Evolutionary conservation across 2,113 vertebrate genomes (phyloP), one percentile per base, ranked within the genome.

Genomic region (Nannobrachium achirus): DNA sequence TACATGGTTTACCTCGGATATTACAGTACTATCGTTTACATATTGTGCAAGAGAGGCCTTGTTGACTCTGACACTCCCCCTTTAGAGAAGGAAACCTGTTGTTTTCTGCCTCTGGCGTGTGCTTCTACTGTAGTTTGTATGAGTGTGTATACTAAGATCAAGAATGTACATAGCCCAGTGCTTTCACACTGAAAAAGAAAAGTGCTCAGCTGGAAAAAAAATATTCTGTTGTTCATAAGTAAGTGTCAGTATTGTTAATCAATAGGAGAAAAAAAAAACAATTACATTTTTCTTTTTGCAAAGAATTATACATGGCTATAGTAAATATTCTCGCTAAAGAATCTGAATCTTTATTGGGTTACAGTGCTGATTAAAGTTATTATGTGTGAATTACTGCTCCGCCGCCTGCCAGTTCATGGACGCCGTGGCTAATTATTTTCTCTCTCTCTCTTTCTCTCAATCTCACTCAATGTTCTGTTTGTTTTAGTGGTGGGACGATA

Each of bases 81-180:
- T 88, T 89, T 86, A 86, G 83, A 86, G 70, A 86, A 72, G 83
- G 75, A 80, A 76, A 59, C 74, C 75, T 62, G 25, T 18, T n/a
- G 80, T 84, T 80, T 67, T 73, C 81, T 16, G 57, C 78, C 83
- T 84, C 85, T 83, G 83, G 76, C 25, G 25, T 83, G 82, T 91
- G 81, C 83, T 86, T 86, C 83, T 84, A 84, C 86, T 82, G 80
- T 89, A 90, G 86, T 84, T 86, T 88, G 86, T 88, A 84, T 86
- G 88, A 85, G 90, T 91, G 84, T 89, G 85, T 91, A 84, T 74
- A 84, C 83, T 85, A 83, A 86, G 84, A 87, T 86, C 79, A 88
- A 90, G 82, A 88, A 89, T 92, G 91, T 93, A 92, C 83, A 92
- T 92, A 92, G 88, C 82, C n/a, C 87, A 89, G 89, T 92, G 91